Evolutionary conservation across 2,797 vertebrate genomes (phyloP).

Genomic region (Helarctos malayanus): DNA sequence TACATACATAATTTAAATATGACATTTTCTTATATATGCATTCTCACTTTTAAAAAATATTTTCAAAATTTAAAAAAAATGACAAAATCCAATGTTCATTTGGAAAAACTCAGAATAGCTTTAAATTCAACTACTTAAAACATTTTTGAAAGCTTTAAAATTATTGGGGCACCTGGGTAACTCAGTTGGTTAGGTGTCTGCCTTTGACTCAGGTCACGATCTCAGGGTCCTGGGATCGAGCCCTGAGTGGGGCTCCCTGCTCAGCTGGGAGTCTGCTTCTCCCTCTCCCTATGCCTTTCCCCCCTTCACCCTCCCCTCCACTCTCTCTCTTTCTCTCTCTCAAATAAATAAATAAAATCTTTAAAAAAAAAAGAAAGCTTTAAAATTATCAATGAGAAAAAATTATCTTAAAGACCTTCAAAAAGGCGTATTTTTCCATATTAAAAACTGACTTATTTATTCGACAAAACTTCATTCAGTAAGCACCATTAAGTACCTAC

Average conservation of each 20-base stretch:
- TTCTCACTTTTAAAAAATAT: conserved; percentile 27
- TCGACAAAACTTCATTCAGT: neutral
- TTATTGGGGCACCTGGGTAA: neutral
- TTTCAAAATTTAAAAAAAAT: neutral
- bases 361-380: neutral
- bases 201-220: neutral
- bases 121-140: neutral
- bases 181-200: neutral
- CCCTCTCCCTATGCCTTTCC: neutral
- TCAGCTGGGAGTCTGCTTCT: neutral
- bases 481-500: neutral
- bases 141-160: conserved; percentile 35
- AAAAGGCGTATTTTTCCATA: neutral
- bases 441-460: neutral
- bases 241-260: neutral
- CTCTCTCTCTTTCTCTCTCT: too few relatives aligned
- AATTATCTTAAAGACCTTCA: neutral
- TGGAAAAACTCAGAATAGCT: neutral
- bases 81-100: neutral
- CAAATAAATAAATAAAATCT: neutral
- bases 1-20: neutral
- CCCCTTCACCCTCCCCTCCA: neutral
- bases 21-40: neutral
- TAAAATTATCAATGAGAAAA: neutral
- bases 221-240: neutral